Conservation (phyloP, 1,140 invertebrate genomes). For the Nasonia giraulti region DNA sequence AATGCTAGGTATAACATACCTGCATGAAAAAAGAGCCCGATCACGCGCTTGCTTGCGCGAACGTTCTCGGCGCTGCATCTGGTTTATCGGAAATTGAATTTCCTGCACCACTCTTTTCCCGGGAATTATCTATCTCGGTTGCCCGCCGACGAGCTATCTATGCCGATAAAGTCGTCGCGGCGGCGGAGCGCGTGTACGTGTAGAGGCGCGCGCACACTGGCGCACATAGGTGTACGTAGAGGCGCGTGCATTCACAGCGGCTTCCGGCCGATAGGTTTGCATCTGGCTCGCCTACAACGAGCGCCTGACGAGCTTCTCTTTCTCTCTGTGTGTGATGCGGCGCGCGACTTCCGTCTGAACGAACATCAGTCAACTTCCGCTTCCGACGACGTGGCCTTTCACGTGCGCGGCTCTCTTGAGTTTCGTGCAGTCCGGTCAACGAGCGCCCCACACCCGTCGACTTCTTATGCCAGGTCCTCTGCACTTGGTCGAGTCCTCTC, state of each 20-base stretch:
- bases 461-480: neutral
- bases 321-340: neutral
- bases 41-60: neutral
- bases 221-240: neutral
- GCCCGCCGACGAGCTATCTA: neutral
- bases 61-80: neutral
- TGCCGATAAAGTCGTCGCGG: neutral
- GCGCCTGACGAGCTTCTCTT: too few relatives aligned
- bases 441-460: neutral
- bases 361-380: neutral
- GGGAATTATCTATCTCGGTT: neutral
- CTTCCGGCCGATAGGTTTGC: neutral
- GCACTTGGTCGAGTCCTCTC: neutral
- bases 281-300: neutral
- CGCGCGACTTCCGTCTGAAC: neutral
- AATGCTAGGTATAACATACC: too few relatives aligned
- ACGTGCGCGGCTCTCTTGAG: neutral
- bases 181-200: too few relatives aligned
- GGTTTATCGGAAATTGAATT: conserved; percentile 1
- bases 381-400: neutral
- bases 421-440: neutral
- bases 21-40: neutral
- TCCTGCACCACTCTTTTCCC: neutral
- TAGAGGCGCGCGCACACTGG: too few relatives aligned
- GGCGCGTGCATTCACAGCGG: neutral